Evolutionary conservation across 2,888 invertebrate genomes (phyloP).

Genomic region (Luperina testacea): DNA sequence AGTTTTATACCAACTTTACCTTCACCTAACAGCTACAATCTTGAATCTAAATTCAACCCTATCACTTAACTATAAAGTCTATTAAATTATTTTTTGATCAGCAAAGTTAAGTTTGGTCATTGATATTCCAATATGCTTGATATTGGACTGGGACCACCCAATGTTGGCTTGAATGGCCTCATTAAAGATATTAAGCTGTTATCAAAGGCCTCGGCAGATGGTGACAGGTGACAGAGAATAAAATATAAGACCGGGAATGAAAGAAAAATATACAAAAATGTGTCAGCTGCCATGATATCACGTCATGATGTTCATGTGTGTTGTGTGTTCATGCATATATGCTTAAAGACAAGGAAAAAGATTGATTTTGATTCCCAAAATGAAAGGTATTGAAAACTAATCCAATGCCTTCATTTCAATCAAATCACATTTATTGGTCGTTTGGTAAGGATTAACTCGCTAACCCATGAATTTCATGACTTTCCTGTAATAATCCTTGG

Average conservation of each 20-base stretch:
- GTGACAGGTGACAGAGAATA: conserved; percentile 72
- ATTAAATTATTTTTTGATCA: not conserved
- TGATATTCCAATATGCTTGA: conserved; percentile 60
- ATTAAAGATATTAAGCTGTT: conserved; percentile 73
- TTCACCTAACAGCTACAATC: not conserved
- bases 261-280: conserved; percentile 28
- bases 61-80: not conserved
- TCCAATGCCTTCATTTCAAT: not conserved
- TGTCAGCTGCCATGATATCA: conserved; percentile 40
- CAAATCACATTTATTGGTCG: not conserved
- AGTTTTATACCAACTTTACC: conserved; percentile 10
- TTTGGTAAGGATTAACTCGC: not conserved
- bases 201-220: conserved; percentile 60
- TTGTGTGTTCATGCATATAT: not conserved
- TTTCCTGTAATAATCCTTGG: not conserved
- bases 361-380: not conserved
- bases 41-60: conserved; percentile 21
- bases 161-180: conserved; percentile 67
- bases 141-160: conserved; percentile 78
- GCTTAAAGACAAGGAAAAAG: not conserved
- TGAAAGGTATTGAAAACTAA: not conserved
- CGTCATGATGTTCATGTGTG: not conserved
- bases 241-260: conserved; percentile 24
- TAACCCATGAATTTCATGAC: not conserved
- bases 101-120: conserved; percentile 39